Base-by-base conservation (phyloP, 2,113 vertebrate species). In the Machaerirhynchus nigripectus region DNA sequence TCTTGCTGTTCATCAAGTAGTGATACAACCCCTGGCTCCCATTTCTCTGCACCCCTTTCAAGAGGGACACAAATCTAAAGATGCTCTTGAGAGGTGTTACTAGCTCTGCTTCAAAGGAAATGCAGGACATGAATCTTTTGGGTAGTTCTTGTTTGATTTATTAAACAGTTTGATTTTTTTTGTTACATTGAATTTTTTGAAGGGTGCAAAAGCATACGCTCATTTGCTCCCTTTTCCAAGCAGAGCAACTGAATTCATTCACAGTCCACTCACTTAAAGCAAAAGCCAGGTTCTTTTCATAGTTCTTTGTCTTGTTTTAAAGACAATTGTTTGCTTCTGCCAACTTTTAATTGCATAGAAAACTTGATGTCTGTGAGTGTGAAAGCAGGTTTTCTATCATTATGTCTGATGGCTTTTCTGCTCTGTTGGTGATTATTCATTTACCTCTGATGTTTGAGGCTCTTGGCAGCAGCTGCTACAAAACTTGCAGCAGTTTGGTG, bases 361-460 rank as follows among this genome's bases (percentile, higher is more conserved):
- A 93, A 37, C 81, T 46, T 84, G 65, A 79, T 9, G 61, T 39
- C 93, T 90, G 33, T 11, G 37, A 95, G n/a, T 57, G 80, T 81
- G 81, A 95, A 96, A 69, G 78, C 89, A 89, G 47, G 75, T 84
- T 92, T 97, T 97, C 96, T 93, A 64, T 96, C 95, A 97, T 91
- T 93, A 74, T 82, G 71, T 89, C 86, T 96, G 96, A 97, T 93
- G 81, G 88, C 40, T 91, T 84, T 70, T 95, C 94, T 95, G 71
- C 71, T 91, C 87, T 69, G 71, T 11, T 80, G 85, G 86, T 82
- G 89, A 97, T 96, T 96, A 96, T 91, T 97, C 93, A 91, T 79
- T 92, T 93, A 92, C 88, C 53, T 94, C 84, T 67, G 64, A 87
- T 91, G 91, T 74, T 82, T 86, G 50, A 0, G 0, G 81, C 64